phyloP scores from a whole-genome alignment of 2,113 vertebrate species.

The Phalacrocorax pelagicus region DNA sequence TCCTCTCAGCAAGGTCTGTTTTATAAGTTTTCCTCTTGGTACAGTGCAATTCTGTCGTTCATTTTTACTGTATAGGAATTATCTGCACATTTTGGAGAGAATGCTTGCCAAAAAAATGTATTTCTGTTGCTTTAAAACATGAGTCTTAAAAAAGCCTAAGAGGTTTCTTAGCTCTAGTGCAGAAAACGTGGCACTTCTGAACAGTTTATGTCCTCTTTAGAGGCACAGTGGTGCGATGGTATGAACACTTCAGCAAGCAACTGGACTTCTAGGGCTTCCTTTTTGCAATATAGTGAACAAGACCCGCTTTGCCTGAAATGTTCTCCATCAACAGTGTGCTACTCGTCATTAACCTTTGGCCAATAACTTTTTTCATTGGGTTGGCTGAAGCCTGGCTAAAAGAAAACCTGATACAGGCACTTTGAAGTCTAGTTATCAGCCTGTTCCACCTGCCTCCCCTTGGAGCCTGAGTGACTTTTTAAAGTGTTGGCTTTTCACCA shows the following conservation, averaged over 20 bases:
- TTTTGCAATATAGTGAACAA: not conserved
- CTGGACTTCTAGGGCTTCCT: not conserved
- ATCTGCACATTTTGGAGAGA: slow-evolving; percentile 13
- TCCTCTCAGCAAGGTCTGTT: not conserved
- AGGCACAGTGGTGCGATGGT: rapidly evolving
- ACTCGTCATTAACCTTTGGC: not conserved
- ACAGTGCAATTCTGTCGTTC: not conserved
- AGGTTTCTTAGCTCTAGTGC: not conserved
- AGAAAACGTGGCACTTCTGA: slow-evolving; percentile 40
- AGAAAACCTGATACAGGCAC: not conserved
- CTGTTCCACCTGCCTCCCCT: not conserved
- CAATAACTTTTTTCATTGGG: not conserved
- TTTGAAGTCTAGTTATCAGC: not conserved
- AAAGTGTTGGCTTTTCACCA: not conserved
- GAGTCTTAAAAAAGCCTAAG: not conserved
- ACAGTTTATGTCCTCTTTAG: not conserved
- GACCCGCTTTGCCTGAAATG: not conserved
- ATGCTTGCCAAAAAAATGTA: not conserved
- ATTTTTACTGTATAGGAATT: slow-evolving; percentile 38
- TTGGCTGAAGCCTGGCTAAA: not conserved
- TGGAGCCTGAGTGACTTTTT: not conserved
- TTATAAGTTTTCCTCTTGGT: not conserved
- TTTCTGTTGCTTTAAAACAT: not conserved
- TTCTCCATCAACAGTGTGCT: not conserved
- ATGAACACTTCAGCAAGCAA: not conserved